Evolutionary conservation across 2,888 invertebrate genomes (phyloP).

Genomic region (Lathronympha strigana): DNA sequence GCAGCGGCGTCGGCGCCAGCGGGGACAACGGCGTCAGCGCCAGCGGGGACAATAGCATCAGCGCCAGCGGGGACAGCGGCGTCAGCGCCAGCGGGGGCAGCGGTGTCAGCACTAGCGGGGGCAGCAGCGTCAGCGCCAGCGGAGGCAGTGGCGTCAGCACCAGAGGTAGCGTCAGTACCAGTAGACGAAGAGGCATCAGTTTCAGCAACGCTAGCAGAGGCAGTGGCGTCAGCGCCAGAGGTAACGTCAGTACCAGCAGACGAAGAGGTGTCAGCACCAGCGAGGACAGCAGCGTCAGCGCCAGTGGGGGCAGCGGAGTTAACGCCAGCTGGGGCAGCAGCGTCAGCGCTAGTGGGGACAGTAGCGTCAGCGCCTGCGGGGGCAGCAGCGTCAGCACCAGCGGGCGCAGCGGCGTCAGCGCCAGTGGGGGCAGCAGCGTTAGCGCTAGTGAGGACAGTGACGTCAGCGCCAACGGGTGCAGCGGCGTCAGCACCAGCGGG

Average conservation of each 20-base stretch:
- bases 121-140: slow-evolving; percentile 6
- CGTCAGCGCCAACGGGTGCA: not conserved
- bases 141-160: not conserved
- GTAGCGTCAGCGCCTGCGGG: not conserved
- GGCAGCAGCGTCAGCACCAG: not conserved
- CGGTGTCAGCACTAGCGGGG: not conserved
- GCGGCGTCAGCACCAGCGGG: not conserved
- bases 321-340: slow-evolving; percentile 15
- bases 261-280: not conserved
- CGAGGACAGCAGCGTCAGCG: slow-evolving; percentile 1
- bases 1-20: not conserved
- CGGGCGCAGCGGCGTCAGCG: not conserved
- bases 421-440: not conserved
- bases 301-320: slow-evolving; percentile 6
- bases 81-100: not conserved
- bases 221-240: slow-evolving; percentile 4
- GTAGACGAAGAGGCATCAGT: not conserved
- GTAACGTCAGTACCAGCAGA: slow-evolving; percentile 6
- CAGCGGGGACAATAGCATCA: too few species aligned
- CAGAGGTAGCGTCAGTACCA: not conserved
- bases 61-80: slow-evolving; percentile 2
- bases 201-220: not conserved
- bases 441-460: not conserved
- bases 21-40: not conserved
- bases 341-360: not conserved